Conservation (phyloP, 1,140 invertebrate species). For the Charaxes varanes region DNA sequence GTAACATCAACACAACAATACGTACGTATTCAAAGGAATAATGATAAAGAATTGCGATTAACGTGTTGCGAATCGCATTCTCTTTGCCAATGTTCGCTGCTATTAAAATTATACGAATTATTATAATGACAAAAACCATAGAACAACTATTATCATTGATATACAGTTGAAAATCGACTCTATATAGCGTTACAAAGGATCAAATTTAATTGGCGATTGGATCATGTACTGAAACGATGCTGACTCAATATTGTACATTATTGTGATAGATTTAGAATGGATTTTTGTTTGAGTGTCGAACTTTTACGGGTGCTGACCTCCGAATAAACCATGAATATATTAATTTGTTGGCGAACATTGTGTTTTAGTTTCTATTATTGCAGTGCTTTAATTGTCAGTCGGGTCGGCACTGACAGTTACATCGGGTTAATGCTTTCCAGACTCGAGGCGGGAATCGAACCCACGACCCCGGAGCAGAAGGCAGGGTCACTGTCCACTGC, state of each 20-base stretch:
- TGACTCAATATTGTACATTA: constrained; percentile 14
- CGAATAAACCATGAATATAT: constrained; percentile 49
- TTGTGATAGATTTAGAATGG: constrained; percentile 4
- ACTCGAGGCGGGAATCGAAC: too few relatives aligned
- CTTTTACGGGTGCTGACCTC: constrained; percentile 43
- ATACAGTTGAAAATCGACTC: constrained; percentile 7
- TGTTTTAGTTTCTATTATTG: constrained; percentile 62
- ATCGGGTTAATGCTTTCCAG: constrained; percentile 54
- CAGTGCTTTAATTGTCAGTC: constrained; percentile 53
- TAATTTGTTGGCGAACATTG: constrained; percentile 57
- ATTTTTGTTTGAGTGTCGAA: constrained; percentile 15
- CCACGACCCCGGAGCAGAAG: too few relatives aligned
- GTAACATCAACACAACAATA: background rate
- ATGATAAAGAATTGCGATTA: constrained; percentile 23
- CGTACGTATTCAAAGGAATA: constrained; percentile 12
- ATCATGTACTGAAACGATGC: background rate
- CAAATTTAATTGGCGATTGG: constrained; percentile 2
- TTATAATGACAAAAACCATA: constrained; percentile 28
- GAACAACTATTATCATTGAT: constrained; percentile 15
- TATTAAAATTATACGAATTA: constrained; percentile 39
- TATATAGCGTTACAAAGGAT: background rate
- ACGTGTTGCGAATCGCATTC: constrained; percentile 42
- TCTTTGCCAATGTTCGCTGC: constrained; percentile 29
- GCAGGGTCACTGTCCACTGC: too few relatives aligned
- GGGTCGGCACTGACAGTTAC: constrained; percentile 42